Evolutionary conservation across 2,113 vertebrate genomes (phyloP), one percentile per base, ranked within the genome.

Genomic region (Psilopogon haemacephalus): DNA sequence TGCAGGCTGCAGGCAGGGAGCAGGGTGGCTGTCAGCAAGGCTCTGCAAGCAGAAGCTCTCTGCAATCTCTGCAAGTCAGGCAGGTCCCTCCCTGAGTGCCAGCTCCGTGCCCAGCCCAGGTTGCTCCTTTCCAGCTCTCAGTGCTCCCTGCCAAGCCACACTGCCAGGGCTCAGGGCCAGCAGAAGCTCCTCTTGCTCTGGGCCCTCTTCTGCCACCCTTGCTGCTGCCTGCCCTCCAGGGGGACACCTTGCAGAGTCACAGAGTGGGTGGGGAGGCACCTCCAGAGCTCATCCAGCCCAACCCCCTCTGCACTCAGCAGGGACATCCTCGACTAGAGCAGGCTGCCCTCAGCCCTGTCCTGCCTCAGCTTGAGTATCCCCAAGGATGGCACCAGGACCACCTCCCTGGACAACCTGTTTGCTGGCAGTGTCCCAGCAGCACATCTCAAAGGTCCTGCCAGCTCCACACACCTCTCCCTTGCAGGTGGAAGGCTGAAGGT

Each of bases 121-220:
- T 24, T 2, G 0, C 42, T 69, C 27, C 8, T 63, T 62, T 50
- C 67, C n/a, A 32, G 0, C 0, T 78, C 50, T 52, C 76, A 7
- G 26, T 48, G 40, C 28, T 68, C 32, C 11, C n/a, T 76, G 50
- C 33, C 46, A 70, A 44, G 58, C 28, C 1, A 4, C 24, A 15
- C 38, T 13, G 20, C n/a, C 30, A 42, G 52, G 21, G 67, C 65
- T 50, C 19, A 11, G 30, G 55, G 65, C 3, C 0, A 30, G 19
- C 18, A 56, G 68, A 33, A 0, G 0, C n/a, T 50, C 8, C 50
- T 37, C 44, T 64, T 14, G 6, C 46, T 33, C 44, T 48, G 17
- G n/a, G n/a, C 69, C n/a, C 8, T 55, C 55, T 38, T 37, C 28
- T 50, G 32, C 23, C 1, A 6, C 40, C 33, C 32, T 19, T 18